Base-by-base conservation (phyloP, 2,797 vertebrate species). In the Phaenicophaeus curvirostris region DNA sequence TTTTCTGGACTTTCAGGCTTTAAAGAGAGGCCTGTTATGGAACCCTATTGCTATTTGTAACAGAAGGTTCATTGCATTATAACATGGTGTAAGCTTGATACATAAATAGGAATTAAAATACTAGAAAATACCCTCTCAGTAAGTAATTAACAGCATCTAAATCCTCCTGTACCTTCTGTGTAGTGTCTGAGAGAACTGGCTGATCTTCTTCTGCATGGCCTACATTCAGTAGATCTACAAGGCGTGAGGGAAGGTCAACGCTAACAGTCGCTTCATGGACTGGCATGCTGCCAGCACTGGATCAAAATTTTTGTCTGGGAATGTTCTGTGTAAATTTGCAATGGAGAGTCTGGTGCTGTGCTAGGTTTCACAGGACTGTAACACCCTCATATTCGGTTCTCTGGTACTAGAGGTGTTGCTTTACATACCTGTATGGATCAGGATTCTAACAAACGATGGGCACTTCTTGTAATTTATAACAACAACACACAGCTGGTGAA, bases 31-130 rank as follows among this genome's bases (percentile, higher is more conserved):
- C 9, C 39, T 50, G 28, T 48, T 17, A 11, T 0, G 1, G 35
- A 58, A 35, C 44, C 21, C 16, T 41, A 1, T 50, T 71, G 82
- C 35, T 48, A 0, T 11, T 72, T 57, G 21, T 57, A 63, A 39
- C 25, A 18, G 37, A 85, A 57, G 7, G 3, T 55, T 74, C 17
- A 3, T 33, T 66, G 55, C 73, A 58, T 91, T 17, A 5, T 37
- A 65, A 37, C 0, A 4, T 4, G 25, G 5, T 68, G 19, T 58
- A 1, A 0, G 15, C 41, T 88, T 24, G 35, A 5, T 21, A 8
- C 2, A 3, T 42, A 75, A 95, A 50, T 7, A 18, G 61, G 37
- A 68, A 63, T n/a, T 46, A 37, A 72, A 90, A 37, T 23, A 27
- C n/a, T 16, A 27, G 15, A 30, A 76, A 42, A 69, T 41, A 9